Conservation (phyloP, 92 coral and sea anemone genomes). For the Meandrina meandrites region DNA sequence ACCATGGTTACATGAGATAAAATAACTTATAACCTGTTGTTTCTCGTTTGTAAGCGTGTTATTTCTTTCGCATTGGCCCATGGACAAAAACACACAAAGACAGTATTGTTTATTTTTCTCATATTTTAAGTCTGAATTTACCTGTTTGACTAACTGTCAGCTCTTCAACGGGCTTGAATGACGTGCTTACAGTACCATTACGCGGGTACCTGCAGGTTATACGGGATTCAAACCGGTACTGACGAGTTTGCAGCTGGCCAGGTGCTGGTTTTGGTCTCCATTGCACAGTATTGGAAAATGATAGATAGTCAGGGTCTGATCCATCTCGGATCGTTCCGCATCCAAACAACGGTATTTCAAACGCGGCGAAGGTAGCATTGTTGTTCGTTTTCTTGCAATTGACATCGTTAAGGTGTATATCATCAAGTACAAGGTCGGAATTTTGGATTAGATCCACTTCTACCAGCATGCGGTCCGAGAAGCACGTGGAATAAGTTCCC, state of each 20-base stretch:
- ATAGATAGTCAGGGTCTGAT: background rate
- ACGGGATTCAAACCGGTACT: background rate
- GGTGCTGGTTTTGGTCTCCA: background rate
- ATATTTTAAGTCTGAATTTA: background rate
- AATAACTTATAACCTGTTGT: too few relatives aligned
- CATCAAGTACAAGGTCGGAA: background rate
- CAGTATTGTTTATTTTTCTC: background rate
- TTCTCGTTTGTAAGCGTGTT: too few relatives aligned
- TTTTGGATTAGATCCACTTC: slow-evolving; percentile 3
- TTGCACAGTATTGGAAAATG: background rate
- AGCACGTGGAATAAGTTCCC: background rate
- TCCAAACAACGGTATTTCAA: background rate
- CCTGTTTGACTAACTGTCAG: background rate
- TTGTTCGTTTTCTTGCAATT: background rate
- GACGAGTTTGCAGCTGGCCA: background rate
- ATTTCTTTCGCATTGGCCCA: too few relatives aligned
- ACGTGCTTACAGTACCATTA: background rate
- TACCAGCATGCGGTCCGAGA: background rate
- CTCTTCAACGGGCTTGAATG: background rate
- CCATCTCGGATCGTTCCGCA: slow-evolving; percentile 2
- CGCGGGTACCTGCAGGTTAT: slow-evolving; percentile 1
- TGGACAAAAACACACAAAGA: background rate
- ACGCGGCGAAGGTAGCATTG: background rate
- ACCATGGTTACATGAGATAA: background rate
- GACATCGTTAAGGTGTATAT: slow-evolving; percentile 7